Conservation (phyloP, 2,113 vertebrate genomes). For the Eclectus roratus region DNA sequence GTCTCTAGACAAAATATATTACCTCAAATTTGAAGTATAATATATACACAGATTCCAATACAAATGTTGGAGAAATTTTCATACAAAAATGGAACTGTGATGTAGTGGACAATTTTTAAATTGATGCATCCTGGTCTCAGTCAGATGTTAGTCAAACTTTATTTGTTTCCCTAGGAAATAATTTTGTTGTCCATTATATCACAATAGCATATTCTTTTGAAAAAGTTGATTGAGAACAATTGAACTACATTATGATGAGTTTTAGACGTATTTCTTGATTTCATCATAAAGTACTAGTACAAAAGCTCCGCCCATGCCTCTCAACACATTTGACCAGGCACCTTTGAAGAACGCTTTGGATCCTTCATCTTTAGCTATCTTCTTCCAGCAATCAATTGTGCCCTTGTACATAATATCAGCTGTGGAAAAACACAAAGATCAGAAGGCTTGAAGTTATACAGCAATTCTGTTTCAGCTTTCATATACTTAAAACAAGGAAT, state of each 20-base stretch:
- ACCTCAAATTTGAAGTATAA: slow-evolving; percentile 55
- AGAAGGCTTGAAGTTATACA: background rate
- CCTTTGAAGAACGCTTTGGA: slow-evolving; percentile 95
- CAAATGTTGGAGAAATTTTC: background rate
- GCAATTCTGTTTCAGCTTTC: background rate
- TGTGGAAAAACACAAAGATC: slow-evolving; percentile 69
- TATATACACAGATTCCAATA: slow-evolving; percentile 67
- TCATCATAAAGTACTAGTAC: slow-evolving; percentile 98
- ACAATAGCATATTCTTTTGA: slow-evolving; percentile 15
- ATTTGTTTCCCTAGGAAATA: slow-evolving; percentile 78
- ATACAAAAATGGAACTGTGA: slow-evolving; percentile 75
- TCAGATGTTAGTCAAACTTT: slow-evolving; percentile 38
- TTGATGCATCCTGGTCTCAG: slow-evolving; percentile 42
- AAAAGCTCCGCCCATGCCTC: slow-evolving; percentile 98
- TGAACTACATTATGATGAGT: slow-evolving; percentile 51
- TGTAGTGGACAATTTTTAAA: slow-evolving; percentile 51
- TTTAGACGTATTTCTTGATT: slow-evolving; percentile 93
- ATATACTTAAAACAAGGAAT: background rate
- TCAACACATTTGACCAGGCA: slow-evolving; percentile 97
- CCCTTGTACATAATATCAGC: slow-evolving; percentile 98
- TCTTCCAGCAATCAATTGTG: slow-evolving; percentile 97
- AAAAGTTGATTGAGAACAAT: slow-evolving; percentile 72
- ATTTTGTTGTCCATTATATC: slow-evolving; percentile 75
- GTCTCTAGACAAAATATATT: slow-evolving; percentile 41
- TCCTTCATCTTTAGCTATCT: slow-evolving; percentile 95